Conservation (phyloP, 2,797 vertebrate species). For the Bovichtus variegatus region DNA sequence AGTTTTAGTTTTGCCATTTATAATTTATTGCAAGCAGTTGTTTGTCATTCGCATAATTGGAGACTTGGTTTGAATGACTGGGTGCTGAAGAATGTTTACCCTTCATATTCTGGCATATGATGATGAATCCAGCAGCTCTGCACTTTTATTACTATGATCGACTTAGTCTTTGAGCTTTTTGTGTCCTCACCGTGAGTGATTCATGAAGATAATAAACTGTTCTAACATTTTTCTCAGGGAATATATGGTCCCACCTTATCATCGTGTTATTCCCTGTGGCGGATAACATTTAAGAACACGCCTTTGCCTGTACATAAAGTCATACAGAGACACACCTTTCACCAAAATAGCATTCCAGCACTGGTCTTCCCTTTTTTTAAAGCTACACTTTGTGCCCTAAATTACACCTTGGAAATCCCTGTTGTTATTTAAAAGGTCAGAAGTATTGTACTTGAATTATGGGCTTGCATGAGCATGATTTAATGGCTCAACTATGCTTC, state of each 20-base stretch:
- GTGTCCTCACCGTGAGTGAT: conserved; percentile 10
- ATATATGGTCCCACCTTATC: conserved; percentile 38
- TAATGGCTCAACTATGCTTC: background rate
- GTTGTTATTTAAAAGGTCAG: conserved; percentile 9
- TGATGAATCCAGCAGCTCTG: background rate
- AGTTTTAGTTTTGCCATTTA: conserved; percentile 17
- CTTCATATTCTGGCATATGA: background rate
- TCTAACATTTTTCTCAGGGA: conserved; percentile 36
- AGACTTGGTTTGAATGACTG: conserved; percentile 27
- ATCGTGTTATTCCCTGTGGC: conserved; percentile 37
- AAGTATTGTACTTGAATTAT: conserved; percentile 3
- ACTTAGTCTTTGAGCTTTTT: background rate
- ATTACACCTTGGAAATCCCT: background rate
- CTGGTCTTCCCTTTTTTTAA: conserved; percentile 10
- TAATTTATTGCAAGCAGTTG: conserved; percentile 53
- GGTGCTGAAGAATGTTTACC: conserved; percentile 14
- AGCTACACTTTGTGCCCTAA: background rate
- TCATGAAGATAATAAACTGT: conserved; percentile 41
- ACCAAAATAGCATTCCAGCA: conserved; percentile 57
- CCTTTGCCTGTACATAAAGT: conserved; percentile 48
- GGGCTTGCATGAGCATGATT: background rate
- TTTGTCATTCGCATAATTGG: conserved; percentile 54
- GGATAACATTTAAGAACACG: conserved; percentile 40
- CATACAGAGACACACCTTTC: conserved; percentile 15
- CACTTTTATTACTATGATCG: background rate